phyloP scores from a whole-genome alignment of 1,140 invertebrate species.

The Nixonia krombeini region DNA sequence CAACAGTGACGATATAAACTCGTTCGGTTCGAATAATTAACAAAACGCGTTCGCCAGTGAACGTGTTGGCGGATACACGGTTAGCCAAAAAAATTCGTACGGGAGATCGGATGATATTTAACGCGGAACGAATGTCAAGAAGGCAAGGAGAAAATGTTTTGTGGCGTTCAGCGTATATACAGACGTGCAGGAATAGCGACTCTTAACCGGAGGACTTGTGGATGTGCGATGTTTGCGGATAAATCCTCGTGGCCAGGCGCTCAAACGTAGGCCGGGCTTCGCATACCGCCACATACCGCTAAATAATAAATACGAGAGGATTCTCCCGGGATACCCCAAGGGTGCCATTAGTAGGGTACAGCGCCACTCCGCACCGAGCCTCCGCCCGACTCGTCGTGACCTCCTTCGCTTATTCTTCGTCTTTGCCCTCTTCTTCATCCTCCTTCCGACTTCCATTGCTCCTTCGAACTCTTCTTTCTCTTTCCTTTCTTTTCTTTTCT shows the following conservation, averaged over 20 bases:
- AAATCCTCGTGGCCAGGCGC: conserved; percentile 55
- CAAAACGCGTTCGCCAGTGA: too few species aligned
- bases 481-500: conserved; percentile 1
- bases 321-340: conserved; percentile 67
- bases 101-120: not conserved
- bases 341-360: conserved; percentile 71
- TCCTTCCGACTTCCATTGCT: too few species aligned
- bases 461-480: not conserved
- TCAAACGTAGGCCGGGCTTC: conserved; percentile 34
- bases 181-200: not conserved
- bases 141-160: too few species aligned
- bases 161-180: not conserved
- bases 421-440: conserved; percentile 13
- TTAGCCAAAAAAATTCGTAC: conserved; percentile 10
- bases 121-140: not conserved
- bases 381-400: conserved; percentile 15
- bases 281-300: conserved; percentile 60
- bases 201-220: conserved; percentile 12
- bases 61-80: too few species aligned
- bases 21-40: too few species aligned
- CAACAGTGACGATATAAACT: too few species aligned
- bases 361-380: conserved; percentile 34
- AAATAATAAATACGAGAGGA: conserved; percentile 72
- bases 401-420: conserved; percentile 50
- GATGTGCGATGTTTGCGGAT: conserved; percentile 62